Evolutionary conservation across 2,113 vertebrate genomes (phyloP), one percentile per base, ranked within the genome.

Genomic region (Halichoeres trimaculatus): DNA sequence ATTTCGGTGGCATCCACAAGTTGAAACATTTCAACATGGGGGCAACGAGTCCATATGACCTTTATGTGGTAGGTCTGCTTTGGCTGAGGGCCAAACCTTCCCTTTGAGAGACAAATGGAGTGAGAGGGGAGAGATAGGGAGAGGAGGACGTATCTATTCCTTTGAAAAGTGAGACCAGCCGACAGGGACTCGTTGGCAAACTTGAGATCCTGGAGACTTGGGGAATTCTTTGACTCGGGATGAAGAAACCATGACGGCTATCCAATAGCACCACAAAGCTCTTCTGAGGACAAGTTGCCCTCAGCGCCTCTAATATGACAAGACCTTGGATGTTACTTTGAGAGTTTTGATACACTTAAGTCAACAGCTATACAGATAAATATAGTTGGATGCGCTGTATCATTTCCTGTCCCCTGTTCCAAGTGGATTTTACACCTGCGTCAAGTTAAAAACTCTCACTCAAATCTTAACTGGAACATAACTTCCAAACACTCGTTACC

Each of bases 91-190:
- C 84, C 88, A 92, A 86, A 74, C 58, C 63, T 72, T 66, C 55
- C 86, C 81, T 81, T 40, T 62, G 85, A 85, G 83, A 85, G 68
- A 85, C 73, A 79, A 85, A 85, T 72, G 70, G 81, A 85, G 87
- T 88, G 83, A 72, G 72, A 69, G 70, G 61, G 79, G 79, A 80
- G 79, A 76, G 73, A 72, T 59, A 70, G 57, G 60, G 67, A 70
- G 78, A 84, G 62, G 61, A 82, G 76, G 86, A 83, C 84, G 76
- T 69, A 81, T 83, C 88, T 79, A 85, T 87, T 80, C 85, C 83
- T 91, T 89, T 91, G 89, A 89, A 91, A 90, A 85, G 83, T 83
- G 85, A 91, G 67, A 84, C 61, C 62, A 48, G 81, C 55, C 90
- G 52, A 64, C 30, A 47, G 89, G 80, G 89, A 88, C 67, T 65